Conservation (phyloP, 1,140 invertebrate genomes). For the Eriocheir sinensis region DNA sequence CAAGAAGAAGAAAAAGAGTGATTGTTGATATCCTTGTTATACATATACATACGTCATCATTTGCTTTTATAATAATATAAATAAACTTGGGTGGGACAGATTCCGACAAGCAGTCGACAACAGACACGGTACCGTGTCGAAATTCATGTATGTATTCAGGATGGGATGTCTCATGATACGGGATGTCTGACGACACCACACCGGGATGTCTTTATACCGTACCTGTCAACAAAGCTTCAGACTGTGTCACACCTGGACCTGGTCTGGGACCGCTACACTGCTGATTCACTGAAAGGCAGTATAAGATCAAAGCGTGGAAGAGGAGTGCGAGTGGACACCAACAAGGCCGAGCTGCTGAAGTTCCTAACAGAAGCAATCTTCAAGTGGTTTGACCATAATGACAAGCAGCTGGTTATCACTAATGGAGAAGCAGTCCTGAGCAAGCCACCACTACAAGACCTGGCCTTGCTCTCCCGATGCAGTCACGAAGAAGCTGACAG, state of each 20-base stretch:
- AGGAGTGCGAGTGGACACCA: background rate
- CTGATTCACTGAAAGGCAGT: conserved; percentile 51
- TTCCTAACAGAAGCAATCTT: background rate
- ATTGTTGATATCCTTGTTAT: too few relatives aligned
- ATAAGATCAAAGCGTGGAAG: conserved; percentile 24
- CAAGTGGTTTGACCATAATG: background rate
- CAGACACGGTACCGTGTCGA: too few relatives aligned
- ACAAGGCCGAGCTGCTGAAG: conserved; percentile 19
- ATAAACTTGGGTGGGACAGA: too few relatives aligned
- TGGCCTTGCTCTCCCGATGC: background rate
- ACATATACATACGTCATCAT: too few relatives aligned
- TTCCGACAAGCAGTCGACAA: too few relatives aligned
- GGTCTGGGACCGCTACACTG: conserved; percentile 29
- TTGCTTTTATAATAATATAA: too few relatives aligned
- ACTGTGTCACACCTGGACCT: conserved; percentile 31
- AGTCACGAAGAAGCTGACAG: conserved; percentile 31
- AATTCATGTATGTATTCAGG: too few relatives aligned
- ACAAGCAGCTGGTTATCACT: conserved; percentile 47
- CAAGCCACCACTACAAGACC: background rate
- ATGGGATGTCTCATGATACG: too few relatives aligned
- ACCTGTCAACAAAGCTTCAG: background rate
- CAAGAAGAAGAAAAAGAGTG: too few relatives aligned
- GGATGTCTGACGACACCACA: too few relatives aligned
- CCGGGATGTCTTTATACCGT: conserved; percentile 38
- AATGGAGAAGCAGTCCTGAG: conserved; percentile 33